Conservation (phyloP, 2,888 invertebrate species). For the Hipparchia semele region DNA sequence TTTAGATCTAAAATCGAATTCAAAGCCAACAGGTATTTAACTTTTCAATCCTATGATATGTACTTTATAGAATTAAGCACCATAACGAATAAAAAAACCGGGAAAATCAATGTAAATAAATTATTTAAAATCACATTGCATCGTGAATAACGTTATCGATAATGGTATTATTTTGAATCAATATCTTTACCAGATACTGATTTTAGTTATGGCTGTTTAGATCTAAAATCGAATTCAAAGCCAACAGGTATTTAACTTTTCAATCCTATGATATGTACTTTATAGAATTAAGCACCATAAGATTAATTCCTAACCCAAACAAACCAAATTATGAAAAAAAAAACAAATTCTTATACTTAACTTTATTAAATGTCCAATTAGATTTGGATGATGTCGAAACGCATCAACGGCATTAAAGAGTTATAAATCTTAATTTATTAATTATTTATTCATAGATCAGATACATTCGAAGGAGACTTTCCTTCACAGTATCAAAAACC, state of each 20-base stretch:
- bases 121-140: too few relatives aligned
- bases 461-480: constrained; percentile 25
- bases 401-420: constrained; percentile 38
- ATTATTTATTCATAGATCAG: constrained; percentile 43
- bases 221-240: too few relatives aligned
- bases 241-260: too few relatives aligned
- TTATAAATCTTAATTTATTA: constrained; percentile 47
- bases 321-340: constrained; percentile 19
- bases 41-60: not conserved
- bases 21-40: too few relatives aligned
- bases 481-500: constrained; percentile 43
- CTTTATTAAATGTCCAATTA: constrained; percentile 36
- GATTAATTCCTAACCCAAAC: constrained; percentile 22
- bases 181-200: too few relatives aligned
- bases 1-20: too few relatives aligned
- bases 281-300: constrained; percentile 16
- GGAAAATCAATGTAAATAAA: too few relatives aligned
- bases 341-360: constrained; percentile 27
- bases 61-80: constrained; percentile 12
- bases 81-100: too few relatives aligned
- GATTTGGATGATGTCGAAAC: constrained; percentile 36
- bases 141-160: too few relatives aligned
- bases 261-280: not conserved
- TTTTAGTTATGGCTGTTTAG: too few relatives aligned
- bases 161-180: too few relatives aligned